Evolutionary conservation across 2,113 vertebrate genomes (phyloP).

Genomic region (Tragulus kanchil): DNA sequence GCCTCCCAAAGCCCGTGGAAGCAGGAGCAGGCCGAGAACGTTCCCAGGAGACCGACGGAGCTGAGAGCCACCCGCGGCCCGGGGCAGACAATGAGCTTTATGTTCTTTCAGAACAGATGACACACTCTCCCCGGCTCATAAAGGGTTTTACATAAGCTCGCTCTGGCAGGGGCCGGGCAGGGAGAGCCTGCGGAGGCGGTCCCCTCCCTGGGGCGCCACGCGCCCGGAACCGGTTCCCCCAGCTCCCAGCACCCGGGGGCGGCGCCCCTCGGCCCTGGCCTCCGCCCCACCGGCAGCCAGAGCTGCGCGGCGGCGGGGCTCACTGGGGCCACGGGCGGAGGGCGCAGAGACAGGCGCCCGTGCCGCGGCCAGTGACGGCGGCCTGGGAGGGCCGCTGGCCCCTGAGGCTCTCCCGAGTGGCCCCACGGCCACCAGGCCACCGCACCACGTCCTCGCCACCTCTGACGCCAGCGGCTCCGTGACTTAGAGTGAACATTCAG

Average conservation of each 20-base stretch:
- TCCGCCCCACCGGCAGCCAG: not conserved
- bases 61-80: conserved; percentile 58
- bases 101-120: conserved; percentile 81
- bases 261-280: conserved; percentile 54
- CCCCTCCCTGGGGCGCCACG: conserved; percentile 36
- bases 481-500: not conserved
- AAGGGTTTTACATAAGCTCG: conserved; percentile 75
- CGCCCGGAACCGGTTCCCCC: conserved; percentile 47
- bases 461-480: not conserved
- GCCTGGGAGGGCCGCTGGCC: not conserved
- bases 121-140: conserved; percentile 74
- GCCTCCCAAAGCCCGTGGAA: not conserved
- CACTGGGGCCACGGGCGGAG: accelerated
- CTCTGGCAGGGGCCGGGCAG: conserved; percentile 70
- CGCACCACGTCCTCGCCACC: accelerated
- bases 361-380: accelerated
- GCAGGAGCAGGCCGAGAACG: not conserved
- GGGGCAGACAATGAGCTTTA: conserved; percentile 82
- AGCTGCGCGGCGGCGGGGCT: not conserved
- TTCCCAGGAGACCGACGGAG: conserved; percentile 59
- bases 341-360: not conserved
- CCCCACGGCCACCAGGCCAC: accelerated
- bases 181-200: conserved; percentile 77
- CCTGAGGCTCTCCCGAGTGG: not conserved
- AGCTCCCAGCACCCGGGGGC: conserved; percentile 47